Conservation (phyloP, 2,113 vertebrate species). For the Platysteira castanea region DNA sequence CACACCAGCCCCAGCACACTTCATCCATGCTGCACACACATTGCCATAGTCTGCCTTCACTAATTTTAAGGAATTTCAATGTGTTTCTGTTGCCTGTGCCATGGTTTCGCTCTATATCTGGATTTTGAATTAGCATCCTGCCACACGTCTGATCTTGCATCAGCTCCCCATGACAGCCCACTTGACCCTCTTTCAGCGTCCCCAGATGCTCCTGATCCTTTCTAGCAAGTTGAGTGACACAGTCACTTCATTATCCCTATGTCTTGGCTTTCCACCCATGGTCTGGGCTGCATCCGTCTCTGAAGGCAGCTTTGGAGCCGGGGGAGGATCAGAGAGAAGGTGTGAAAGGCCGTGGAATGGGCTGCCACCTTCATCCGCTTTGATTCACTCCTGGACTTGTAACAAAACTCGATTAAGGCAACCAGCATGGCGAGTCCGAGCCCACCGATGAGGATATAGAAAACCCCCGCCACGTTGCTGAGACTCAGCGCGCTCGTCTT, state of each 20-base stretch:
- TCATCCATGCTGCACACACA: neutral
- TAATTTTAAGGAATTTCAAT: neutral
- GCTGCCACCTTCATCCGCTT: conserved; percentile 97
- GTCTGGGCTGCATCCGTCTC: conserved; percentile 74
- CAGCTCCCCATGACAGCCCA: neutral
- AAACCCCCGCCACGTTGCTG: conserved; percentile 97
- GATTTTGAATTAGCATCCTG: neutral
- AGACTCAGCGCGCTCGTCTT: conserved; percentile 98
- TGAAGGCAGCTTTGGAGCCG: conserved; percentile 76
- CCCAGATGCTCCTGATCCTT: neutral
- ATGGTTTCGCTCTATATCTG: neutral
- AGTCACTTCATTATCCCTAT: neutral
- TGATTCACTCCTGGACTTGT: conserved; percentile 98
- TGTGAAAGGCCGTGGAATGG: conserved; percentile 82
- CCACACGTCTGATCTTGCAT: neutral
- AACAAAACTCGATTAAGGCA: conserved; percentile 99
- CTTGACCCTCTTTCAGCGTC: neutral
- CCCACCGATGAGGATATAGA: conserved; percentile 99
- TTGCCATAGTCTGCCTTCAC: neutral
- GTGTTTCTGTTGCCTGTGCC: neutral
- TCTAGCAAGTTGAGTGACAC: neutral
- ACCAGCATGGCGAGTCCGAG: conserved; percentile 99
- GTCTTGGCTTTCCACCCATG: neutral
- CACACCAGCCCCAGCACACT: neutral
- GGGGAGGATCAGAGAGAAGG: conserved; percentile 78